Conservation (phyloP, 1,140 invertebrate species). For the Hylyphantes graminicola region DNA sequence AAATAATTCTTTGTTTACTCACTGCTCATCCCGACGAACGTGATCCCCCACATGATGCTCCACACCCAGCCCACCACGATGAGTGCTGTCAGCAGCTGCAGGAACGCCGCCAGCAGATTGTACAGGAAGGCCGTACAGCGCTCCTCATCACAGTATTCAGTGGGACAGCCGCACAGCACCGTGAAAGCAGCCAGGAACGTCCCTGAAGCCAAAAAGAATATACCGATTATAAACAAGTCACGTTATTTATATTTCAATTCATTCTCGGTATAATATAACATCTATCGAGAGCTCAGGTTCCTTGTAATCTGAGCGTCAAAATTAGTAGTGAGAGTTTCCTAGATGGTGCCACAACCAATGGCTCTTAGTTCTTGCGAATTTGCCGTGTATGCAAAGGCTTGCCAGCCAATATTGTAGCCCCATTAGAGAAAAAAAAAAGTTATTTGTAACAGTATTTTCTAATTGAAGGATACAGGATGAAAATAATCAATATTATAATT, state of each 20-base stretch:
- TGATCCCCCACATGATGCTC: conserved; percentile 72
- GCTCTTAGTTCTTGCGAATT: too few species aligned
- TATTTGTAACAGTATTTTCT: too few species aligned
- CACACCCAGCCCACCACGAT: conserved; percentile 72
- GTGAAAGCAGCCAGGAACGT: conserved; percentile 69
- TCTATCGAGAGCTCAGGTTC: not conserved
- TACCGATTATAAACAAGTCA: conserved; percentile 4
- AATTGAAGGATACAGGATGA: too few species aligned
- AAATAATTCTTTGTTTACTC: conserved; percentile 64
- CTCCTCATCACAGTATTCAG: conserved; percentile 64
- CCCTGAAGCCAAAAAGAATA: conserved; percentile 65
- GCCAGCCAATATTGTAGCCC: too few species aligned
- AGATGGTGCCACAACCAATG: too few species aligned
- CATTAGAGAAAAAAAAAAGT: too few species aligned
- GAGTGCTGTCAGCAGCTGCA: conserved; percentile 70
- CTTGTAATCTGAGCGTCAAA: not conserved
- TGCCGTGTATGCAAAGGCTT: too few species aligned
- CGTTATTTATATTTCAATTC: not conserved
- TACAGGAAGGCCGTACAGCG: conserved; percentile 66
- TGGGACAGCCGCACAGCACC: conserved; percentile 69
- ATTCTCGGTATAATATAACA: not conserved
- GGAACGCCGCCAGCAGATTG: conserved; percentile 69
- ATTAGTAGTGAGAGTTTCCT: too few species aligned
- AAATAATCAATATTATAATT: too few species aligned
- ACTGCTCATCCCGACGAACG: conserved; percentile 70